A percentile compares a stretch with the other conserved stretches of the same genome.
Evolutionary conservation across 2,797 vertebrate species (phyloP).

Genomic region (Vipera latastei): DNA sequence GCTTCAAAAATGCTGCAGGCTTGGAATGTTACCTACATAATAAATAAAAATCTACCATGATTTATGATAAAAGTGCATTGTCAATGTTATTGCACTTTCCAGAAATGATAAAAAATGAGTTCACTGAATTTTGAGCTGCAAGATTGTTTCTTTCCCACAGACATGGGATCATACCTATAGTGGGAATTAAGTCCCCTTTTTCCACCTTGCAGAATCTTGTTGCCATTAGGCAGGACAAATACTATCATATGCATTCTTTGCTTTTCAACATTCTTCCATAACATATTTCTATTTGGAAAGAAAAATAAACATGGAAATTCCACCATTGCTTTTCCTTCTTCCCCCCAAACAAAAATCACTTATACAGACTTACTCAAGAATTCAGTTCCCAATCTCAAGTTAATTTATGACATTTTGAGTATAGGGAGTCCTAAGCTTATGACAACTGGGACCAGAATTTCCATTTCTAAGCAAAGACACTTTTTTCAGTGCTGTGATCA

Average conservation of each 20-base stretch:
- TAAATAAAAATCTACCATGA: background rate
- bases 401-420: background rate
- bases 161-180: too few relatives aligned
- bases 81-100: background rate
- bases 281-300: background rate
- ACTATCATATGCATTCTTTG: background rate
- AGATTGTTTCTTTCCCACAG: background rate
- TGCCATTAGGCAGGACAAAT: background rate
- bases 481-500: background rate
- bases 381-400: background rate
- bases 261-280: background rate
- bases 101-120: background rate
- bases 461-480: background rate
- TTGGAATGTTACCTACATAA: constrained; percentile 93
- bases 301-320: background rate
- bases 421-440: background rate
- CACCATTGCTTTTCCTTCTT: background rate
- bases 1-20: constrained; percentile 98
- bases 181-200: background rate
- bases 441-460: background rate
- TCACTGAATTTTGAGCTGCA: background rate
- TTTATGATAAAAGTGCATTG: background rate
- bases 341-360: background rate
- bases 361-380: background rate
- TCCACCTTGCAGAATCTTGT: background rate